A percentile compares a stretch with the other conserved stretches of the same genome.
Conservation (phyloP, 2,888 invertebrate species). For the Metacarcinus magister region DNA sequence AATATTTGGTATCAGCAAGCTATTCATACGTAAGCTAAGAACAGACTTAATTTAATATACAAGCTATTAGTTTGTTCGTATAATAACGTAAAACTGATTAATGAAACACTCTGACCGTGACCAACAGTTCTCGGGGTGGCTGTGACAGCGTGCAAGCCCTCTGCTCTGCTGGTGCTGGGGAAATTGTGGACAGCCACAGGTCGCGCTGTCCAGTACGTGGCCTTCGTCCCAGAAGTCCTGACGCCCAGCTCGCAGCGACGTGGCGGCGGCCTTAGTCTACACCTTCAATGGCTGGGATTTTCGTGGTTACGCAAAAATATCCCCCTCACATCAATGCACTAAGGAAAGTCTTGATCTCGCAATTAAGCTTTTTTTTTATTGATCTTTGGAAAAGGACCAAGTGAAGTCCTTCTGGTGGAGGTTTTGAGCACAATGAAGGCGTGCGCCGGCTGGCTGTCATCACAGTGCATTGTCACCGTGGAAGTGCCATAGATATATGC, state of each 20-base stretch:
- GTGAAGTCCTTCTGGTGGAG: neutral
- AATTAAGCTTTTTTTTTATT: neutral
- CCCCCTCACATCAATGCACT: neutral
- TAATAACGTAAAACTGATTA: slow-evolving; percentile 26
- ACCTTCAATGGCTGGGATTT: slow-evolving; percentile 26
- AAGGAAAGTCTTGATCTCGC: slow-evolving; percentile 12
- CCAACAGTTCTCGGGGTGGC: neutral
- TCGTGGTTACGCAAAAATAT: neutral
- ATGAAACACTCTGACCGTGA: neutral
- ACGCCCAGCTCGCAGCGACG: neutral
- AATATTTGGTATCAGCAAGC: neutral
- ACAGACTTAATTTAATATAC: neutral
- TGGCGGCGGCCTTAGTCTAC: neutral
- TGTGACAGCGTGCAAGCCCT: neutral
- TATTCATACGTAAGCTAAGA: neutral
- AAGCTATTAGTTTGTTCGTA: neutral
- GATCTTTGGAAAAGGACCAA: neutral
- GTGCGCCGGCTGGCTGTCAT: slow-evolving; percentile 4
- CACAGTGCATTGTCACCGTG: neutral
- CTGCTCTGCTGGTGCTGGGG: slow-evolving; percentile 4
- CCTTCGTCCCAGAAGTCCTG: neutral
- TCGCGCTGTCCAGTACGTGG: neutral
- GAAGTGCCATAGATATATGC: slow-evolving; percentile 22
- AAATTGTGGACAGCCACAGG: neutral
- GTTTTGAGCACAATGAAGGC: slow-evolving; percentile 28